Evolutionary conservation across 2,888 invertebrate species (phyloP).

Genomic region (Agrotis puta): DNA sequence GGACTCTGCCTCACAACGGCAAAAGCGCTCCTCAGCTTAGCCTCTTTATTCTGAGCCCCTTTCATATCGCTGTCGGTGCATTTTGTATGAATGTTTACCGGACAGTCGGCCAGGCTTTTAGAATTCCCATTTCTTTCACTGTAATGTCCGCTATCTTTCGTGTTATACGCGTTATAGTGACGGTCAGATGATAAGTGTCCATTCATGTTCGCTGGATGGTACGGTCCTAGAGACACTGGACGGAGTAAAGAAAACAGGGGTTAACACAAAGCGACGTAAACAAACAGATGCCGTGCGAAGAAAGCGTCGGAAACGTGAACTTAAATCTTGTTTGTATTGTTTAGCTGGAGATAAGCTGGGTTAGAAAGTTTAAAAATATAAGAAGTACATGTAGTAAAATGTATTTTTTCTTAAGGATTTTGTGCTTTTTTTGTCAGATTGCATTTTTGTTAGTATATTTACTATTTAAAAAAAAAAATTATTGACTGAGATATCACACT

Average conservation of each 20-base stretch:
- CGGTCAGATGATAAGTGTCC: slow-evolving; percentile 87
- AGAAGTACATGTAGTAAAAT: slow-evolving; percentile 37
- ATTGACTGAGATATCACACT: background rate
- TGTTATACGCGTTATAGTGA: slow-evolving; percentile 88
- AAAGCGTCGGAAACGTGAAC: slow-evolving; percentile 78
- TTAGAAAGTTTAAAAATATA: slow-evolving; percentile 53
- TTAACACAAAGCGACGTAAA: slow-evolving; percentile 90
- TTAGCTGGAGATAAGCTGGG: slow-evolving; percentile 61
- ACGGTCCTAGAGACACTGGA: slow-evolving; percentile 89
- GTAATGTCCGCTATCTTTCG: slow-evolving; percentile 89
- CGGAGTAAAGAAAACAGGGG: slow-evolving; percentile 83
- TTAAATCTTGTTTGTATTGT: slow-evolving; percentile 72
- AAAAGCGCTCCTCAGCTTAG: slow-evolving; percentile 92
- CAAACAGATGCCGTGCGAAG: slow-evolving; percentile 75
- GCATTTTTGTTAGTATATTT: background rate
- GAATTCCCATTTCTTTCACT: slow-evolving; percentile 86
- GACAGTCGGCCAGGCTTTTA: slow-evolving; percentile 86
- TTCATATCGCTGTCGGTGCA: slow-evolving; percentile 85
- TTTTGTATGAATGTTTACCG: slow-evolving; percentile 89
- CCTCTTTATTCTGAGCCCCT: slow-evolving; percentile 85
- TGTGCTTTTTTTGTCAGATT: background rate
- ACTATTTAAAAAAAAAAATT: background rate
- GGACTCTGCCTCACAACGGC: slow-evolving; percentile 92
- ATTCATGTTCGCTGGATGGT: slow-evolving; percentile 88
- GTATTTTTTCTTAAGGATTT: slow-evolving; percentile 1